A percentile compares a stretch with the other conserved stretches of the same genome.
phyloP scores from a whole-genome alignment of 2,113 vertebrate genomes.

The Chloroceryle aenea region DNA sequence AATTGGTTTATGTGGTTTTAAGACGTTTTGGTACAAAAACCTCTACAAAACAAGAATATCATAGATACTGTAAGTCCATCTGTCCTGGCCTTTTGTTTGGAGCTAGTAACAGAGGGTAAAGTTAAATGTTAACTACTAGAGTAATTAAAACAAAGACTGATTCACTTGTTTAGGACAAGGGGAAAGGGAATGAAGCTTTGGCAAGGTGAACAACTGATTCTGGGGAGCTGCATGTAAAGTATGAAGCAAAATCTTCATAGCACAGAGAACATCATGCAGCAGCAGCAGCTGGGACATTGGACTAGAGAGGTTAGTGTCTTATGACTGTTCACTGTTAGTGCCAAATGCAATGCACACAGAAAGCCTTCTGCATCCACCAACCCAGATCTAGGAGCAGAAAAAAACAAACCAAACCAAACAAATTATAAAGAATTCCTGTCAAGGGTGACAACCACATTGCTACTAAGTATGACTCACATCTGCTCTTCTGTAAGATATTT shows the following conservation, averaged over 20 bases:
- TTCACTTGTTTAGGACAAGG: neutral
- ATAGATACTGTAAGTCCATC: neutral
- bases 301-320: neutral
- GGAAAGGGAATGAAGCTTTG: neutral
- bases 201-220: neutral
- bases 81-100: neutral
- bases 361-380: neutral
- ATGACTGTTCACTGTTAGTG: neutral
- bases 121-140: neutral
- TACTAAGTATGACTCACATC: constrained; percentile 13
- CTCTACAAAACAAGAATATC: neutral
- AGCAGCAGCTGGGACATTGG: neutral
- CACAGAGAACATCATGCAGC: neutral
- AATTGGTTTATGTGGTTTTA: neutral
- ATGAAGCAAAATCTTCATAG: neutral
- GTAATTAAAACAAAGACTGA: neutral
- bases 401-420: neutral
- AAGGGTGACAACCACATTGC: neutral
- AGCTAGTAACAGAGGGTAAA: neutral
- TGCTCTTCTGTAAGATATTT: neutral
- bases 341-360: neutral
- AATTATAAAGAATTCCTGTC: neutral
- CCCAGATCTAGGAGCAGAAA: neutral
- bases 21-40: neutral
- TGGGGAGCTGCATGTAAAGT: neutral